Percentiles rank a stretch among this genome's conserved stretches.
Conservation (phyloP, 1,140 invertebrate species). For the Physella acuta region DNA sequence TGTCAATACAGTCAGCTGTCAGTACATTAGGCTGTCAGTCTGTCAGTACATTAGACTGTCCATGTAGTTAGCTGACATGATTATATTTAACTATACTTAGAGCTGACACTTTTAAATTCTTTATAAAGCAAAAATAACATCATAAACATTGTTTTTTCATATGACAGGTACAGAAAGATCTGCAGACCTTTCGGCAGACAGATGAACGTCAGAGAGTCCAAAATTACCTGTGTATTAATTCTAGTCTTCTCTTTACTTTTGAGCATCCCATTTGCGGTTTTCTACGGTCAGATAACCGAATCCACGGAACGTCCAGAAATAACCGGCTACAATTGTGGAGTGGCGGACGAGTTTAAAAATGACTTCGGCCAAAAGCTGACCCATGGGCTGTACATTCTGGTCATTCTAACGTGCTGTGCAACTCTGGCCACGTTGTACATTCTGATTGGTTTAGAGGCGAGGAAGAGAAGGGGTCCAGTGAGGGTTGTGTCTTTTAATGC, state of each 20-base stretch:
- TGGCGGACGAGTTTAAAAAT: neutral
- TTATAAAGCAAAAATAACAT: too few relatives aligned
- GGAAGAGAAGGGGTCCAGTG: too few relatives aligned
- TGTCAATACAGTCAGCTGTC: too few relatives aligned
- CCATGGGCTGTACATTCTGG: neutral
- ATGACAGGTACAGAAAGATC: conserved; percentile 9
- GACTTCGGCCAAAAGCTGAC: neutral
- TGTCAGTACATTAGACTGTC: too few relatives aligned
- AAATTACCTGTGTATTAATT: neutral
- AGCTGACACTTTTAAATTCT: too few relatives aligned
- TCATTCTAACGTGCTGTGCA: neutral
- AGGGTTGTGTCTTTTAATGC: too few relatives aligned
- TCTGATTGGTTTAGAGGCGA: neutral
- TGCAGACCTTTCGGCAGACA: neutral
- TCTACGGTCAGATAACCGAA: neutral
- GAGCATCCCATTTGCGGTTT: conserved; percentile 1
- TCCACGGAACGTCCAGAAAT: neutral
- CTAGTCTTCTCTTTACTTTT: neutral
- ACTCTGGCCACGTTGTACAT: neutral
- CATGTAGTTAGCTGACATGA: too few relatives aligned
- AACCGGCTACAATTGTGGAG: neutral
- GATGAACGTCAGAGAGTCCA: neutral
- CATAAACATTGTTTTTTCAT: too few relatives aligned
- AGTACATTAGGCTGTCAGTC: too few relatives aligned
- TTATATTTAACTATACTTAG: too few relatives aligned